A percentile compares a stretch with the other conserved stretches of the same genome.
phyloP scores from a whole-genome alignment of 2,113 vertebrate species.

The Chlamydotis undulata region DNA sequence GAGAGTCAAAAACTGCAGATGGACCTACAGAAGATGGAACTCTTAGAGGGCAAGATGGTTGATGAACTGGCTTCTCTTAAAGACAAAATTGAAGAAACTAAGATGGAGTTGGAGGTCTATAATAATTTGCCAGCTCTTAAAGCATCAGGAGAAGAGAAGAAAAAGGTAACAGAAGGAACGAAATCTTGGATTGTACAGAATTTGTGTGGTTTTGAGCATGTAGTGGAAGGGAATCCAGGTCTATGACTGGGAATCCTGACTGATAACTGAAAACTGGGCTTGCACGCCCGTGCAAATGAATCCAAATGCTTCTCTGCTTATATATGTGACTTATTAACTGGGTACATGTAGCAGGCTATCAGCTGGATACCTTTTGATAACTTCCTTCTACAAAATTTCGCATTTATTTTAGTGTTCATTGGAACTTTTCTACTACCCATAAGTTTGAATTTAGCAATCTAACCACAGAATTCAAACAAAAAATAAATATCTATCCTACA shows the following conservation, averaged over 20 bases:
- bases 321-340: not conserved
- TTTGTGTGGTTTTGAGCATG: not conserved
- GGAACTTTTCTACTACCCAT: not conserved
- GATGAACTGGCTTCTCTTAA: constrained; percentile 85
- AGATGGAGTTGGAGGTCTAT: constrained; percentile 81
- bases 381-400: not conserved
- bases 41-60: constrained; percentile 90
- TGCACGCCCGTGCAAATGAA: not conserved
- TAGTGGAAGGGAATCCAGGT: not conserved
- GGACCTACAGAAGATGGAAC: constrained; percentile 94
- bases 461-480: not conserved
- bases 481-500: not conserved
- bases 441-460: not conserved
- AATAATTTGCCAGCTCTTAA: constrained; percentile 87
- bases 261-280: not conserved
- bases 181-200: not conserved
- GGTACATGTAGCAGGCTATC: not conserved
- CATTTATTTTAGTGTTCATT: not conserved
- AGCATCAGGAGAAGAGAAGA: constrained; percentile 86
- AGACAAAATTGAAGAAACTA: constrained; percentile 85
- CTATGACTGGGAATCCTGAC: not conserved
- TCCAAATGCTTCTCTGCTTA: not conserved
- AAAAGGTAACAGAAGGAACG: constrained; percentile 75
- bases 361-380: not conserved
- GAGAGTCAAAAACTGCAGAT: constrained; percentile 90